Evolutionary conservation across 2,113 vertebrate genomes (phyloP).

Genomic region (Hypomesus transpacificus): DNA sequence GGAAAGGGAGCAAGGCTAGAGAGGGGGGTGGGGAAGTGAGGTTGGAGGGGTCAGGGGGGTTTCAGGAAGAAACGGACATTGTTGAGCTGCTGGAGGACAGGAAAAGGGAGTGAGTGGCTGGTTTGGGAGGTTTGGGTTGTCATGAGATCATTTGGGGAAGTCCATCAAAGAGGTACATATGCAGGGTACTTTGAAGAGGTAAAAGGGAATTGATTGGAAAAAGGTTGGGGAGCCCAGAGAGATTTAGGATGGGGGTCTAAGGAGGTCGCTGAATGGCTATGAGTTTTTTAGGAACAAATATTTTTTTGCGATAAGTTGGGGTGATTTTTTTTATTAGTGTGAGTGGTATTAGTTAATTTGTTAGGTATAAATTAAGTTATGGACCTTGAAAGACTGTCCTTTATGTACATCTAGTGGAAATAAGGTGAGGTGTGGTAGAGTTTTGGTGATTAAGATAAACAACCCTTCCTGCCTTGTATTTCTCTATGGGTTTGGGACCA

Average conservation of each 20-base stretch:
- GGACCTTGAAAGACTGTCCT: no score
- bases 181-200: not conserved
- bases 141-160: not conserved
- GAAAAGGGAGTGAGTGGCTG: not conserved
- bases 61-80: not conserved
- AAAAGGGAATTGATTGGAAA: not conserved
- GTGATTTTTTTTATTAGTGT: no score
- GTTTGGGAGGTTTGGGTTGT: not conserved
- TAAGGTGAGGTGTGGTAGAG: slow-evolving; percentile 14
- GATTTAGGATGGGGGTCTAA: not conserved
- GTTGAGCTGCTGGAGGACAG: not conserved
- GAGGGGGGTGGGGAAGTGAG: not conserved
- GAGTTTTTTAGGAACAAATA: no score
- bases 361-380: no score
- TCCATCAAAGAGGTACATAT: not conserved
- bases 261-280: not conserved
- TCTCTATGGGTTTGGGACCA: slow-evolving; percentile 5
- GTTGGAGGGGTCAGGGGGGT: slow-evolving; percentile 13
- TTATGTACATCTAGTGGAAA: no score
- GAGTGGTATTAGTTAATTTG: no score
- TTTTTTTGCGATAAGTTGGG: no score
- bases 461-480: no score
- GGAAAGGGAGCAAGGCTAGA: not conserved
- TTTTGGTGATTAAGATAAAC: no score
- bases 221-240: not conserved